Evolutionary conservation across 2,113 vertebrate genomes (phyloP).

Genomic region (Platysternon megacephalum): DNA sequence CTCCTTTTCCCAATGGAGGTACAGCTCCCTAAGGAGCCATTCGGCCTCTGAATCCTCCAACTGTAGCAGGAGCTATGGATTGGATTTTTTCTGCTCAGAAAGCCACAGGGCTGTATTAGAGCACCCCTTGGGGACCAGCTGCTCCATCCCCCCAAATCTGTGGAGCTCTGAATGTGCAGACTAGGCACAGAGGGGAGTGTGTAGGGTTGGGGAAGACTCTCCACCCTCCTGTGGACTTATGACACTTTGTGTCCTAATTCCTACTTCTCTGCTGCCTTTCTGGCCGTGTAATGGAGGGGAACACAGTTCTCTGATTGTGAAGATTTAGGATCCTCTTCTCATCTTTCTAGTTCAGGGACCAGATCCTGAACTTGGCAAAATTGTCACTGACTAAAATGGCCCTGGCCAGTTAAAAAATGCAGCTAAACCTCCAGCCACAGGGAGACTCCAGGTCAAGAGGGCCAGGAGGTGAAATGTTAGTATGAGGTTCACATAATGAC

Average conservation of each 20-base stretch:
- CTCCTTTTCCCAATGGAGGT: not conserved
- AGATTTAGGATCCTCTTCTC: not conserved
- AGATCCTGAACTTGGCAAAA: not conserved
- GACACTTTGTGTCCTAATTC: not conserved
- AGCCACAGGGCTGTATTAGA: not conserved
- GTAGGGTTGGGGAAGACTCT: not conserved
- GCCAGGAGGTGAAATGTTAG: not conserved
- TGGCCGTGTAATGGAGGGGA: not conserved
- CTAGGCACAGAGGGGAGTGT: not conserved
- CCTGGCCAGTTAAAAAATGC: not conserved
- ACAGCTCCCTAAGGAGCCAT: not conserved
- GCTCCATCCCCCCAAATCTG: not conserved
- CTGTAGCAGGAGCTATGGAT: not conserved
- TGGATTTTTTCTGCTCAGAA: not conserved
- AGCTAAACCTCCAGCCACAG: not conserved
- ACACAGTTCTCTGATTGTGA: not conserved
- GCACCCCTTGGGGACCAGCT: not conserved
- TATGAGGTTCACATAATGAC: not conserved
- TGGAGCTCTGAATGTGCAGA: not conserved
- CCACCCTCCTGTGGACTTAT: not conserved
- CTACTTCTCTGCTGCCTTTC: not conserved
- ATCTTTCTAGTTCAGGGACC: not conserved
- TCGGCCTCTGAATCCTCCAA: not conserved
- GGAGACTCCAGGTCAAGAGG: not conserved
- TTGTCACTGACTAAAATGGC: not conserved